These are phyloP conservation scores for Danio choprae DNA, from an alignment of 2,797 vertebrate genomes.

Conservation along the genomic window DNA sequence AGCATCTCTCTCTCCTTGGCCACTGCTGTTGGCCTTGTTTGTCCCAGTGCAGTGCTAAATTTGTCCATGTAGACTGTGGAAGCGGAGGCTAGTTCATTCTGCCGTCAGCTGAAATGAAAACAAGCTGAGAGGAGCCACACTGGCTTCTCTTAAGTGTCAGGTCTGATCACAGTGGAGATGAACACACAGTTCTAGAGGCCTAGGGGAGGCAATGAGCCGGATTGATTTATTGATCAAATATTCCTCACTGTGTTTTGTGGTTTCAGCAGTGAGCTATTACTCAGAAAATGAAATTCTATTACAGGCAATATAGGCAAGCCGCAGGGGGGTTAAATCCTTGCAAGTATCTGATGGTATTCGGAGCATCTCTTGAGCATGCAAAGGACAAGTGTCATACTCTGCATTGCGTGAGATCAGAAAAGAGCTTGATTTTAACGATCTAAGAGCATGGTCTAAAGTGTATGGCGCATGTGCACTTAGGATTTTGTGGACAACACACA, in stretches of 20 bases:
- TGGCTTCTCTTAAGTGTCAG: constrained; percentile 29
- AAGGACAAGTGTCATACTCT: not conserved
- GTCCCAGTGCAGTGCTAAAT: constrained; percentile 44
- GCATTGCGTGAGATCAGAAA: not conserved
- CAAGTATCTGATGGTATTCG: constrained; percentile 25
- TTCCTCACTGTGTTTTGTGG: constrained; percentile 44
- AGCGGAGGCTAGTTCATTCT: constrained; percentile 51
- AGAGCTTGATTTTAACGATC: not conserved
- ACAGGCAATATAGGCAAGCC: constrained; percentile 15
- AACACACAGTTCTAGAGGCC: constrained; percentile 36
- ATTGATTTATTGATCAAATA: constrained; percentile 51
- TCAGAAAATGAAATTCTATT: constrained; percentile 49
- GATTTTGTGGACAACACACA: too few species aligned
- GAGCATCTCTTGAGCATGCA: constrained; percentile 10
- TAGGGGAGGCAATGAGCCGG: constrained; percentile 33
- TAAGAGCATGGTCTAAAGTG: too few species aligned
- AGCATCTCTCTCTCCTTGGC: constrained; percentile 12
- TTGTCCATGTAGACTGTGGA: constrained; percentile 50
- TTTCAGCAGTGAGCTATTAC: constrained; percentile 45
- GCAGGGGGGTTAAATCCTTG: constrained; percentile 9
- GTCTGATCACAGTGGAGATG: constrained; percentile 37
- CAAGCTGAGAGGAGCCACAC: constrained; percentile 40
- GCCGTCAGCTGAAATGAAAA: constrained; percentile 49
- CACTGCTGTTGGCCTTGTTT: constrained; percentile 38
- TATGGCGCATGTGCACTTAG: too few species aligned